A percentile compares a stretch with the other conserved stretches of the same genome.
Conservation (phyloP, 1,140 invertebrate genomes). For the Octopus sinensis region DNA sequence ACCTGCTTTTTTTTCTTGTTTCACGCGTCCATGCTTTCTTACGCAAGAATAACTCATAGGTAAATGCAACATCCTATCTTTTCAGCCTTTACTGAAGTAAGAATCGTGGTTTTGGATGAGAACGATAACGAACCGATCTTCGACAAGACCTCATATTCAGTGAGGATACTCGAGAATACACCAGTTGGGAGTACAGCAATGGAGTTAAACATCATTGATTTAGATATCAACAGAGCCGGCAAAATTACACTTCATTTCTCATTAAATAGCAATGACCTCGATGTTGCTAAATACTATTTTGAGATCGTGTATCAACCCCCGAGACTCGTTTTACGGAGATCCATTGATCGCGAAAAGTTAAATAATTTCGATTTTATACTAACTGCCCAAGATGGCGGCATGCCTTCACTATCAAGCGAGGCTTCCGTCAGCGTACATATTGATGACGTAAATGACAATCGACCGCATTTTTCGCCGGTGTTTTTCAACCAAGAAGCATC, state of each 20-base stretch:
- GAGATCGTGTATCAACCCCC: conserved; percentile 85
- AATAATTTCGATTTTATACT: conserved; percentile 78
- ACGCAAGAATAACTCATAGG: too few relatives aligned
- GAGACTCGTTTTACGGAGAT: conserved; percentile 61
- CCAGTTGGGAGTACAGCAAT: conserved; percentile 78
- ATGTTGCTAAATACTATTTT: conserved; percentile 60
- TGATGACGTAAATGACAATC: conserved; percentile 73
- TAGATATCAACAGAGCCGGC: conserved; percentile 47
- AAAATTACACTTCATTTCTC: conserved; percentile 71
- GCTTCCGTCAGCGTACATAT: conserved; percentile 78
- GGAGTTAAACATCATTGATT: conserved; percentile 68
- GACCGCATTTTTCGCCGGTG: conserved; percentile 32
- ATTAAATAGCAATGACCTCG: conserved; percentile 61
- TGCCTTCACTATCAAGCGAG: conserved; percentile 79
- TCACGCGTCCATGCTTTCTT: too few relatives aligned
- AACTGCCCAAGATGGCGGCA: conserved; percentile 87
- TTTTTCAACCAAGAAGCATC: conserved; percentile 55
- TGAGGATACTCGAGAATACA: conserved; percentile 82
- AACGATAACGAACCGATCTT: conserved; percentile 58
- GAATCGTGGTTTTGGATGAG: conserved; percentile 35
- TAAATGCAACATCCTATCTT: neutral
- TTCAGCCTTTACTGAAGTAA: conserved; percentile 31
- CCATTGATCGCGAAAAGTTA: conserved; percentile 79
- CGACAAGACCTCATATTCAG: conserved; percentile 52
- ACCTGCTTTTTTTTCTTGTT: too few relatives aligned